Conservation (phyloP, 2,888 invertebrate species). For the Plagodis dolabraria region DNA sequence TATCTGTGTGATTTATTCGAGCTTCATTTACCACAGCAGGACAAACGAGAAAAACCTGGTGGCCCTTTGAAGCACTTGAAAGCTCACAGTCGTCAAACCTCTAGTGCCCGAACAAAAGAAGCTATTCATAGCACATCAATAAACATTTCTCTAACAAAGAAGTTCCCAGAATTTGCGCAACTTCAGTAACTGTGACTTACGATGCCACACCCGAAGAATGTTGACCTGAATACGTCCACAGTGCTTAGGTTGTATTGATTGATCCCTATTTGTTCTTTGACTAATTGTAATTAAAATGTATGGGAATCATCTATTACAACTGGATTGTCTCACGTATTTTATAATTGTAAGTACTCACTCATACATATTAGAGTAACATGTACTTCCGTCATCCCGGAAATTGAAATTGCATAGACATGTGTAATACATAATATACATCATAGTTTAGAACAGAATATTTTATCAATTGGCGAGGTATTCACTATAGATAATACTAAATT, state of each 20-base stretch:
- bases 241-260: neutral
- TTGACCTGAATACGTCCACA: slow-evolving; percentile 21
- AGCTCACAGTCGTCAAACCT: slow-evolving; percentile 45
- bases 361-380: no score
- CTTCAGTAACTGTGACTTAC: slow-evolving; percentile 19
- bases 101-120: slow-evolving; percentile 50
- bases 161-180: slow-evolving; percentile 53
- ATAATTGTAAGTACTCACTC: no score
- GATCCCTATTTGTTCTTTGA: neutral
- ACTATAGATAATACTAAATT: no score
- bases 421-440: no score
- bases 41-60: slow-evolving; percentile 49
- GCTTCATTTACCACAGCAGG: slow-evolving; percentile 26
- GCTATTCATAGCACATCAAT: slow-evolving; percentile 39
- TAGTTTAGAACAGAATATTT: no score
- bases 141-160: slow-evolving; percentile 47
- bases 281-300: no score
- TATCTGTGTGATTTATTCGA: slow-evolving; percentile 27
- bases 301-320: no score
- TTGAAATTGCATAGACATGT: no score
- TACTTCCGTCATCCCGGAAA: no score
- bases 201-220: slow-evolving; percentile 41
- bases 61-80: slow-evolving; percentile 47
- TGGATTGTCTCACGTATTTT: no score
- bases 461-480: no score